phyloP scores from a whole-genome alignment of 2,113 vertebrate genomes.

The Mesitornis unicolor region DNA sequence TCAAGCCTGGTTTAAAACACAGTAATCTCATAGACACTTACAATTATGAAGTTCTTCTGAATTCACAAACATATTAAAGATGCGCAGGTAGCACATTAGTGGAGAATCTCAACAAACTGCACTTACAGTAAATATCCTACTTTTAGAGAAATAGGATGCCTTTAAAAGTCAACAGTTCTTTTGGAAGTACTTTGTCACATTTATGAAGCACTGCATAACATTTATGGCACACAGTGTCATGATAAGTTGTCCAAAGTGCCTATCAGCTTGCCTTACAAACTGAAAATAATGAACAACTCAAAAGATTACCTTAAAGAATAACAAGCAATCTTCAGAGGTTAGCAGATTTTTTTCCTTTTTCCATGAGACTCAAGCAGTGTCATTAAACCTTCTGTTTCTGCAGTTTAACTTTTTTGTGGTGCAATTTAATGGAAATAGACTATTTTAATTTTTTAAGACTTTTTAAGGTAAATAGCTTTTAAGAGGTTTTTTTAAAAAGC shows the following conservation, averaged over 20 bases:
- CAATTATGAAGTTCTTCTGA: slow-evolving; percentile 59
- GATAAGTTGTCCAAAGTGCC: slow-evolving; percentile 64
- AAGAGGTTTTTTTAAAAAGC: slow-evolving; percentile 20
- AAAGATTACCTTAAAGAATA: not conserved
- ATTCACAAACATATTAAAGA: slow-evolving; percentile 68
- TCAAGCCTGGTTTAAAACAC: slow-evolving; percentile 67
- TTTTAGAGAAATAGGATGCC: slow-evolving; percentile 54
- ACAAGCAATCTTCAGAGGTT: not conserved
- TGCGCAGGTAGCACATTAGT: slow-evolving; percentile 65
- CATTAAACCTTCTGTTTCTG: not conserved
- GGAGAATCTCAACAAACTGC: slow-evolving; percentile 56
- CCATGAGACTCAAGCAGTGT: not conserved
- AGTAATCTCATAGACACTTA: slow-evolving; percentile 68
- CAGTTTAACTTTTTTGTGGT: not conserved
- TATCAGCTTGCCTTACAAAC: slow-evolving; percentile 45
- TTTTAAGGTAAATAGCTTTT: slow-evolving; percentile 24
- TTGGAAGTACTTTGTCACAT: slow-evolving; percentile 63
- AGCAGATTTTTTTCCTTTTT: not conserved
- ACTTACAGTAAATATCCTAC: slow-evolving; percentile 68
- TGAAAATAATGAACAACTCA: slow-evolving; percentile 18
- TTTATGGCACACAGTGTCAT: slow-evolving; percentile 60
- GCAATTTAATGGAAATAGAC: not conserved
- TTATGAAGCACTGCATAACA: slow-evolving; percentile 59
- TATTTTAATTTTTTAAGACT: slow-evolving; percentile 40
- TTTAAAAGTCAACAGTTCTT: slow-evolving; percentile 67